These are phyloP conservation scores for Drosophila kanekoi DNA, from an alignment of 2,888 invertebrate genomes.

Conservation along the genomic window DNA sequence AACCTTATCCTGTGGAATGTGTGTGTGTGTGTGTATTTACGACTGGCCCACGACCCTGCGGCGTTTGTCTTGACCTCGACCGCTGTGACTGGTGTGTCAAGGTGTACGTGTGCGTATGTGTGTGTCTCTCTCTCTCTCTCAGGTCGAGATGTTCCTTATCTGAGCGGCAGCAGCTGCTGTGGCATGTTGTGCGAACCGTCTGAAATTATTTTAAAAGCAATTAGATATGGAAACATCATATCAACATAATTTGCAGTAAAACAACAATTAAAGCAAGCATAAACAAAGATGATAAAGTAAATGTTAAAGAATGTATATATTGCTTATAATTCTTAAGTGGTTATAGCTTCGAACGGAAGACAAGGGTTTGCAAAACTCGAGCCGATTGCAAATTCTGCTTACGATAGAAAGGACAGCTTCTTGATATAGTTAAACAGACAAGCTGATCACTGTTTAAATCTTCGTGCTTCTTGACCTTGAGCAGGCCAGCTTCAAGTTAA, in stretches of 20 bases:
- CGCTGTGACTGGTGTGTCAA: constrained; percentile 2
- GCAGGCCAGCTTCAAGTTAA: too few species aligned
- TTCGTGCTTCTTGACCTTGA: too few species aligned
- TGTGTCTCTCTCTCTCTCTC: background rate
- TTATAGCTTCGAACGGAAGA: too few species aligned
- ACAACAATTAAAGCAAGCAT: background rate
- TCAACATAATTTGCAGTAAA: background rate
- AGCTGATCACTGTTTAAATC: too few species aligned
- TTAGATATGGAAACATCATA: constrained; percentile 1
- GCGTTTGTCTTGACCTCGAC: too few species aligned
- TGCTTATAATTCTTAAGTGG: too few species aligned
- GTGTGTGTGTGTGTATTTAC: constrained; percentile 2
- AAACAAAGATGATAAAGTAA: background rate
- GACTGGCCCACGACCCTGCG: too few species aligned
- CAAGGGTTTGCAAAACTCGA: too few species aligned
- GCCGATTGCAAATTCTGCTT: too few species aligned
- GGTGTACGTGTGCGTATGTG: background rate
- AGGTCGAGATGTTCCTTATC: constrained; percentile 13
- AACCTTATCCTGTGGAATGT: constrained; percentile 6
- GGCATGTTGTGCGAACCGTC: constrained; percentile 37
- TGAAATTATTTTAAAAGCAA: constrained; percentile 22
- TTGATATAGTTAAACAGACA: too few species aligned
- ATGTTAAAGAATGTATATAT: too few species aligned
- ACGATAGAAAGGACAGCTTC: too few species aligned
- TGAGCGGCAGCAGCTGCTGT: constrained; percentile 23